Percentiles rank a stretch among this genome's conserved stretches.
These are phyloP conservation scores for Nothoprocta perdicaria DNA, from an alignment of 2,113 vertebrate species.

Conservation along the genomic window DNA sequence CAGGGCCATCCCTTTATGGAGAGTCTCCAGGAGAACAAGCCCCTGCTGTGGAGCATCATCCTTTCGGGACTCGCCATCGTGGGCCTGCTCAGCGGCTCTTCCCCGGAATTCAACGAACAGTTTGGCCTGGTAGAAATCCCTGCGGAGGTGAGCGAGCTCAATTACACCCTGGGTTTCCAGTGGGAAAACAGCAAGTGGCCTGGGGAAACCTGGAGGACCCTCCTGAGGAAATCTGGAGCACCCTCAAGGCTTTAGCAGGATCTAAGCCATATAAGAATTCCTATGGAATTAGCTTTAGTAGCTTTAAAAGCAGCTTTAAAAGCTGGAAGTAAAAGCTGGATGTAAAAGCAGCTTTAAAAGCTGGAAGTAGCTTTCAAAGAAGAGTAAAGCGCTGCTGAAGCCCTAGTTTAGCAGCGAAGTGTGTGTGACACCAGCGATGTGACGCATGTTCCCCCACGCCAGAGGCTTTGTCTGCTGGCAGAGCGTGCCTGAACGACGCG, in stretches of 20 bases:
- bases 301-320: too few relatives aligned
- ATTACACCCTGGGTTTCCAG: rapidly evolving
- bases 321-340: too few relatives aligned
- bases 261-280: rapidly evolving
- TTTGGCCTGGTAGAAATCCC: slow-evolving; percentile 96
- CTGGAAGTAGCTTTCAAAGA: background rate
- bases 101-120: slow-evolving; percentile 92
- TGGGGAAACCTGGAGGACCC: background rate
- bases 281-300: too few relatives aligned
- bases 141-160: slow-evolving; percentile 81
- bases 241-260: background rate
- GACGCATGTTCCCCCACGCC: rapidly evolving
- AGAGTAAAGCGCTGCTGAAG: rapidly evolving
- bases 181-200: rapidly evolving
- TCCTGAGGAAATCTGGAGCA: too few relatives aligned
- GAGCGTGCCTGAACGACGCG: rapidly evolving
- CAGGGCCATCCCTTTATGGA: slow-evolving; percentile 98
- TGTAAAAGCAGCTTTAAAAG: too few relatives aligned
- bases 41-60: slow-evolving; percentile 91
- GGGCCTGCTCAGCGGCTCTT: slow-evolving; percentile 89
- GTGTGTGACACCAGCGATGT: too few relatives aligned
- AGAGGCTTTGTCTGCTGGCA: background rate
- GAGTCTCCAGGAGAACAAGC: slow-evolving; percentile 91
- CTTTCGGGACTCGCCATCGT: slow-evolving; percentile 88
- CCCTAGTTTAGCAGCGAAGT: background rate